A percentile compares a stretch with the other conserved stretches of the same genome.
These are phyloP conservation scores for Thymelicus acteon DNA, from an alignment of 2,888 invertebrate genomes.

Conservation along the genomic window DNA sequence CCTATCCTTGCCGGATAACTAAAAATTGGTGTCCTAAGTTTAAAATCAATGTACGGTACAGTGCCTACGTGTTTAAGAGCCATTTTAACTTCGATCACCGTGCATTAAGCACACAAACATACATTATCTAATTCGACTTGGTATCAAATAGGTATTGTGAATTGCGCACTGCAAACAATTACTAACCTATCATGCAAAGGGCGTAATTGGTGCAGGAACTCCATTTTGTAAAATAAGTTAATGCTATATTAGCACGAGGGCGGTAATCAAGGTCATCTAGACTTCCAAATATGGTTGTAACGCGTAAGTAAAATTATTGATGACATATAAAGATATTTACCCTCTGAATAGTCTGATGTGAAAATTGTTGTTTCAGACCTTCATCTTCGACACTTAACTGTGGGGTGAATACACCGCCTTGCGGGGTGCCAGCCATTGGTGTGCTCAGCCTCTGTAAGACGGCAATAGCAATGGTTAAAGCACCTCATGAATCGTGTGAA, in stretches of 20 bases:
- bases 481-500: not conserved
- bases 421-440: slow-evolving; percentile 75
- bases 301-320: not conserved
- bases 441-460: slow-evolving; percentile 75
- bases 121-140: slow-evolving; percentile 3
- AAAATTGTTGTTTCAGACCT: slow-evolving; percentile 78
- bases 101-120: slow-evolving; percentile 25
- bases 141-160: not conserved
- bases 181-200: slow-evolving; percentile 31
- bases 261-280: not conserved
- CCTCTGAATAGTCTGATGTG: slow-evolving; percentile 79
- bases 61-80: slow-evolving; percentile 53
- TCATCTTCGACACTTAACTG: slow-evolving; percentile 78
- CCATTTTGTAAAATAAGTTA: slow-evolving; percentile 14
- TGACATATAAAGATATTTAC: slow-evolving; percentile 60
- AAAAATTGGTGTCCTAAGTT: slow-evolving; percentile 78
- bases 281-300: not conserved
- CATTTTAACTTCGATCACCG: slow-evolving; percentile 20
- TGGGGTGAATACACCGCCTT: slow-evolving; percentile 75
- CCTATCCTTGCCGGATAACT: slow-evolving; percentile 79
- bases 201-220: slow-evolving; percentile 22
- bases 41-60: slow-evolving; percentile 63
- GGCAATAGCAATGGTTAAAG: slow-evolving; percentile 23
- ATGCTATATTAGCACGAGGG: slow-evolving; percentile 8
- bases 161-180: slow-evolving; percentile 16